These are phyloP conservation scores for Athripsodes cinereus DNA, from an alignment of 2,888 invertebrate species.

Conservation along the genomic window DNA sequence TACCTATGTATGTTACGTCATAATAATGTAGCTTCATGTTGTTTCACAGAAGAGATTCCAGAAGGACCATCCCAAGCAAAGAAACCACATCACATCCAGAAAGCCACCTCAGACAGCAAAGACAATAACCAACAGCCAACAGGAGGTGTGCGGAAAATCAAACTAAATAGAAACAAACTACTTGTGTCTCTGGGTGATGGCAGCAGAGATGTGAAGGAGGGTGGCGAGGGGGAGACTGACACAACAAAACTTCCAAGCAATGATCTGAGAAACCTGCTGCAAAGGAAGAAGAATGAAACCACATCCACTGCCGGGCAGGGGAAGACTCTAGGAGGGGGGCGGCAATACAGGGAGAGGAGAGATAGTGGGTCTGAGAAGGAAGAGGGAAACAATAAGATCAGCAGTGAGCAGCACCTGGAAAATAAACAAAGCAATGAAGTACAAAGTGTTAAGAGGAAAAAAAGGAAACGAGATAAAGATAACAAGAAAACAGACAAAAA, in stretches of 20 bases:
- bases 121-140: slow-evolving; percentile 25
- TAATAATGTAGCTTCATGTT: neutral
- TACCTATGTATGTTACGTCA: neutral
- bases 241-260: neutral
- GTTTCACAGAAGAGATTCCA: neutral
- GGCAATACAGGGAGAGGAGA: neutral
- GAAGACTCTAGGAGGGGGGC: neutral
- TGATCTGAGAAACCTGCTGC: slow-evolving; percentile 3
- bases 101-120: neutral
- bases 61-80: too few relatives aligned
- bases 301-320: neutral
- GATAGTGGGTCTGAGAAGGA: neutral
- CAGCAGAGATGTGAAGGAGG: neutral
- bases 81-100: neutral
- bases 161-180: slow-evolving; percentile 36
- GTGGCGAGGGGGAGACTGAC: neutral
- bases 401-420: slow-evolving; percentile 27
- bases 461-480: slow-evolving; percentile 39
- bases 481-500: slow-evolving; percentile 38
- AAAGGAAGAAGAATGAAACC: slow-evolving; percentile 25
- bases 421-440: too few relatives aligned
- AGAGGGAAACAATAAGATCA: neutral
- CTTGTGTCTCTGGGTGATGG: slow-evolving; percentile 15
- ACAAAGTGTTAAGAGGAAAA: slow-evolving; percentile 31
- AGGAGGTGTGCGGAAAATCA: slow-evolving; percentile 36